phyloP scores from a whole-genome alignment of 1,140 invertebrate species.

The Pectinophora gossypiella region DNA sequence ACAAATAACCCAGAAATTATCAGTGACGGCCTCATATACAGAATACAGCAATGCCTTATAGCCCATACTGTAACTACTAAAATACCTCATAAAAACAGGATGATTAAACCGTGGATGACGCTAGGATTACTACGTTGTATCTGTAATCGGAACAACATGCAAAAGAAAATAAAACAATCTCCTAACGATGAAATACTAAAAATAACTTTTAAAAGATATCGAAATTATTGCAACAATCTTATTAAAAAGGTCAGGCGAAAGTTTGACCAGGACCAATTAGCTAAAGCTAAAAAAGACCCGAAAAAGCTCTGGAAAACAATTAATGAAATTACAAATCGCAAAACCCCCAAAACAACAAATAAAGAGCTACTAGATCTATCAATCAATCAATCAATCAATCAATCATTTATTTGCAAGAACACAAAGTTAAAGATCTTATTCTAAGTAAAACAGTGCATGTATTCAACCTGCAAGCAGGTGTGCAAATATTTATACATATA shows the following conservation, averaged over 20 bases:
- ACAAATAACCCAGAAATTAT: not conserved
- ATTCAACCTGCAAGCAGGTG: too few relatives aligned
- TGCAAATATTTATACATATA: too few relatives aligned
- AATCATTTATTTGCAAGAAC: too few relatives aligned
- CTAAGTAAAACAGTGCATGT: too few relatives aligned
- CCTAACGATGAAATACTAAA: not conserved
- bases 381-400: not conserved
- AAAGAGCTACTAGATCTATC: not conserved
- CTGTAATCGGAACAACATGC: conserved; percentile 1
- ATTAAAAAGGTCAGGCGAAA: conserved; percentile 1
- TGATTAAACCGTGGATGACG: not conserved
- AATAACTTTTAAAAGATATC: conserved; percentile 4
- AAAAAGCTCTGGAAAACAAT: not conserved
- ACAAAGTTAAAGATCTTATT: too few relatives aligned
- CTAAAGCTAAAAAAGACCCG: not conserved
- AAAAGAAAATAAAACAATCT: not conserved
- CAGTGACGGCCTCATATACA: not conserved
- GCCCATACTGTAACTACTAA: not conserved
- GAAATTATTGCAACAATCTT: conserved; percentile 5
- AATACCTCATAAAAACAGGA: not conserved
- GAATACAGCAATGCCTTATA: not conserved
- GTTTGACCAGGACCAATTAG: not conserved
- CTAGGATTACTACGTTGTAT: not conserved
- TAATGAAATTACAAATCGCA: not conserved
- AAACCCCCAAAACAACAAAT: not conserved